Base-by-base conservation (phyloP, 1,140 invertebrate species). In the Telenomus remus region DNA sequence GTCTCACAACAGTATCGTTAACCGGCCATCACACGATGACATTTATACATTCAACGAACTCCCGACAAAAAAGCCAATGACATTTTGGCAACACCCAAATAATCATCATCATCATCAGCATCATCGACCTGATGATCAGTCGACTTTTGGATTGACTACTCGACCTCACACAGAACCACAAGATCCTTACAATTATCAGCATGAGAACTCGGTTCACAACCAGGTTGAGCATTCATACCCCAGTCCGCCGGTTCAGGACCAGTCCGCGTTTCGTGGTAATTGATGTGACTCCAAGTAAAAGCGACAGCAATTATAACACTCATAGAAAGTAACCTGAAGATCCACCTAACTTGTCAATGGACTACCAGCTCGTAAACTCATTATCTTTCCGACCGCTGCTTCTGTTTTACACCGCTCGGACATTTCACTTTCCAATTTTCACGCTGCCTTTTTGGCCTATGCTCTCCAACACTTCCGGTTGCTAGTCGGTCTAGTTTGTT, bases 241-340 rank as follows among this genome's bases (percentile, higher is more conserved):
- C 14, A 81, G 79, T 66, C 78, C 19, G 6, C 19, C 81, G 13
- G 51, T 83, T 43, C 53, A 54, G 79, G 85, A 85, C 76, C 80
- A 82, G 64, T 82, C 82, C 79, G 73, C 80, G 75, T 87, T 83
- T 65, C 86, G 85, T 85, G 86, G 86, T 87, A 87, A 87, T 83
- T 80, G 55, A 63, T 35, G 19, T 59, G 70, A 48, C 39, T 66
- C 39, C 57, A 72, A 51, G 54, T 53, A 57, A 59, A 34, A 35
- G 19, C 44, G 46, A 66, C 61, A 59, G 55, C 14, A 5, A 54
- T 66, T 59, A 51, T 54, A 16, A 56, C 69, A 65, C n/a, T n/a
- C 50, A 51, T 72, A 71, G 54, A 72, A 64, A 68, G 42, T 66
- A 53, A 49, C 15, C 6, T 27, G 19, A 27, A 6, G 19, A 27